phyloP scores from a whole-genome alignment of 2,113 vertebrate genomes.

The Muntiacus reevesi region DNA sequence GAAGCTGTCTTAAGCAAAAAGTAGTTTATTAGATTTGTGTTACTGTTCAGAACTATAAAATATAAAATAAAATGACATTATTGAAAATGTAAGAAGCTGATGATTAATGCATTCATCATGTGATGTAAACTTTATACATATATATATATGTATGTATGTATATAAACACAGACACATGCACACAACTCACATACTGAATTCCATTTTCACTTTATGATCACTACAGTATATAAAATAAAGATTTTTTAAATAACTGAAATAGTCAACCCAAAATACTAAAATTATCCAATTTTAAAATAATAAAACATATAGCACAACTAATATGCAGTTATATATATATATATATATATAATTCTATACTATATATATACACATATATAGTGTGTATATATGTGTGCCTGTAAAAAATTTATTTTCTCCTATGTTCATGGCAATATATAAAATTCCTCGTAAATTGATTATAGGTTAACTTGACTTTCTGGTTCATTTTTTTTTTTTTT shows the following conservation, averaged over 20 bases:
- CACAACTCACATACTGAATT: neutral
- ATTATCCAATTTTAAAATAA: neutral
- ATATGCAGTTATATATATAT: neutral
- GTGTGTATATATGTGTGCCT: neutral
- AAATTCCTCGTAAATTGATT: neutral
- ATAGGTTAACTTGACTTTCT: neutral
- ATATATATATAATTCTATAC: neutral
- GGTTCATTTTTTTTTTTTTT: neutral
- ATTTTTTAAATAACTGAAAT: neutral
- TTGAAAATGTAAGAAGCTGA: neutral
- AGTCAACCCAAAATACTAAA: neutral
- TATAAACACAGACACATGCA: neutral
- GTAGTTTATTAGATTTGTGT: neutral
- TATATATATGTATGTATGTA: neutral
- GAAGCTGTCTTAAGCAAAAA: neutral
- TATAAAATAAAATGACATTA: neutral
- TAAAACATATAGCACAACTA: neutral
- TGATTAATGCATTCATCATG: neutral
- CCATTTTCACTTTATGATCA: neutral
- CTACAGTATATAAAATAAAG: neutral
- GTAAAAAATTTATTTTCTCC: neutral
- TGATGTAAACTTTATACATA: neutral
- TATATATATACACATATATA: neutral
- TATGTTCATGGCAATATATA: neutral
- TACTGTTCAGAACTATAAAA: neutral